Percentiles rank a stretch among this genome's conserved stretches.
Evolutionary conservation across 2,797 vertebrate genomes (phyloP).

Genomic region (Menidia menidia): DNA sequence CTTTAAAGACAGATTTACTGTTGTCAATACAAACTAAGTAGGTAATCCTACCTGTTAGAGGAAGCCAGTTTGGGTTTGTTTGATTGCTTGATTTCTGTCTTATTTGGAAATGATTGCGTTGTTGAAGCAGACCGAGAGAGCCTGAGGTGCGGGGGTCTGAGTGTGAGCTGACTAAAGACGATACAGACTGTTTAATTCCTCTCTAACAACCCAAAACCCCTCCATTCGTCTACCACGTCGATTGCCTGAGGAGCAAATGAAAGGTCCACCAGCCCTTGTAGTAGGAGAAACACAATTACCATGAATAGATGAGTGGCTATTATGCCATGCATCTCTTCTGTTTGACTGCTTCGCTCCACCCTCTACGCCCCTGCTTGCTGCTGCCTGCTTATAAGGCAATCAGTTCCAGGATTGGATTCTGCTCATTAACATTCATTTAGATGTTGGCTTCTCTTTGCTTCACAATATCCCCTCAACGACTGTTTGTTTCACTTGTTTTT

Average conservation of each 20-base stretch:
- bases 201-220: constrained; percentile 65
- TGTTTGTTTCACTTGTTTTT: constrained; percentile 72
- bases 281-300: constrained; percentile 76
- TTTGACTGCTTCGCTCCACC: constrained; percentile 47
- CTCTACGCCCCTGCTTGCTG: constrained; percentile 35
- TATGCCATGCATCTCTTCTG: constrained; percentile 65
- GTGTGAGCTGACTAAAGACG: constrained; percentile 57
- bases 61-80: constrained; percentile 3
- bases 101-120: constrained; percentile 35
- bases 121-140: constrained; percentile 14
- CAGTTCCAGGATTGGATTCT: constrained; percentile 69
- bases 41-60: constrained; percentile 15
- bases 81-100: constrained; percentile 13
- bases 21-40: background rate
- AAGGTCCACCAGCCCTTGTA: constrained; percentile 74
- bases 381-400: constrained; percentile 72
- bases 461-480: constrained; percentile 73
- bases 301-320: constrained; percentile 77
- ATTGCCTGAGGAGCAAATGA: constrained; percentile 70
- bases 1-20: constrained; percentile 11
- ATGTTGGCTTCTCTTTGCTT: constrained; percentile 73
- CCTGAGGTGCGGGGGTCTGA: constrained; percentile 44
- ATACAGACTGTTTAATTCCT: constrained; percentile 71
- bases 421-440: constrained; percentile 80
- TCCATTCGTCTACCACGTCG: constrained; percentile 58